Percentiles rank a stretch among this genome's conserved stretches.
Conservation (phyloP, 2,113 vertebrate species). For the Lethenteron camtschaticum region DNA sequence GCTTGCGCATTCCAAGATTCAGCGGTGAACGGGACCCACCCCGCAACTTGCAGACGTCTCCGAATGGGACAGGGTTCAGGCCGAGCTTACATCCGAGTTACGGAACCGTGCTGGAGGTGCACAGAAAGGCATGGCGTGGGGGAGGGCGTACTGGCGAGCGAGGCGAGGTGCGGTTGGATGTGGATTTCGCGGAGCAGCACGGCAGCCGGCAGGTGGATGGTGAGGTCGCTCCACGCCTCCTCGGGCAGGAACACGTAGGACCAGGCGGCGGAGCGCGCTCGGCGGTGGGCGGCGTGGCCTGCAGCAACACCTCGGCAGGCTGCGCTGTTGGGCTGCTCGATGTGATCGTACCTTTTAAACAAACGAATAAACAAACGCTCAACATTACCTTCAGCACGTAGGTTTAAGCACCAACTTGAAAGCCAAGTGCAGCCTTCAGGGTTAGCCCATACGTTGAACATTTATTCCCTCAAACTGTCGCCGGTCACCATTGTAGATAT, state of each 20-base stretch:
- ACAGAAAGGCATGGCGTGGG: too few relatives aligned
- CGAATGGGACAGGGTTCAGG: too few relatives aligned
- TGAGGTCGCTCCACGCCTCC: slow-evolving; percentile 98
- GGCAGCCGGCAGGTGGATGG: slow-evolving; percentile 80
- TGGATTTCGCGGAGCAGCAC: slow-evolving; percentile 92
- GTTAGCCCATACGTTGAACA: neutral
- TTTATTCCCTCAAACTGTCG: neutral
- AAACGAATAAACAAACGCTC: too few relatives aligned
- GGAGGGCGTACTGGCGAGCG: slow-evolving; percentile 60
- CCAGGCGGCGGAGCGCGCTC: slow-evolving; percentile 87
- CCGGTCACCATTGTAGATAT: too few relatives aligned
- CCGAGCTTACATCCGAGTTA: too few relatives aligned
- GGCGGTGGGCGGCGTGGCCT: slow-evolving; percentile 82
- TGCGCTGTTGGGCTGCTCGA: slow-evolving; percentile 95
- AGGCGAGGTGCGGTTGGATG: slow-evolving; percentile 89
- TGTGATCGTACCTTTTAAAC: slow-evolving; percentile 61
- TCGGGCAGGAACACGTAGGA: slow-evolving; percentile 93
- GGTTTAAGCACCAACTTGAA: too few relatives aligned
- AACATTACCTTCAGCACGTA: too few relatives aligned
- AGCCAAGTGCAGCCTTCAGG: neutral
- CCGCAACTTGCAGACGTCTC: too few relatives aligned
- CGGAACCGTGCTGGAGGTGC: too few relatives aligned
- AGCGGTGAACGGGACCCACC: too few relatives aligned
- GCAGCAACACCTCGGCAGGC: slow-evolving; percentile 79
- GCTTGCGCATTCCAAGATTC: too few relatives aligned